These are phyloP conservation scores for Stenotaenia linearis DNA, from an alignment of 2,888 invertebrate species.

Conservation along the genomic window DNA sequence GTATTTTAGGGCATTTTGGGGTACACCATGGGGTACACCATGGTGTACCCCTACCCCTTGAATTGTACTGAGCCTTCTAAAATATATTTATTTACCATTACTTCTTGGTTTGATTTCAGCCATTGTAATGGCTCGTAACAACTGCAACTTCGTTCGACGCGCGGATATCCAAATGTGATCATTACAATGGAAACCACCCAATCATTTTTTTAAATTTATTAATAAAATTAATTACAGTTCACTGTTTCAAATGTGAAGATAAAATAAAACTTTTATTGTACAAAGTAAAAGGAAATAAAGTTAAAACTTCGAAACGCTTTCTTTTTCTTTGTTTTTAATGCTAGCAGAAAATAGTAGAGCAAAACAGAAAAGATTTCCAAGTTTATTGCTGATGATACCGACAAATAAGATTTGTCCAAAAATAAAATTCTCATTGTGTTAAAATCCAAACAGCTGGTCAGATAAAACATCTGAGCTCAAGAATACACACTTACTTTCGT, in stretches of 20 bases:
- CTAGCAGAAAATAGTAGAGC: background rate
- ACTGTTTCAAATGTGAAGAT: background rate
- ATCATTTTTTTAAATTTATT: background rate
- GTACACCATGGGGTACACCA: too few relatives aligned
- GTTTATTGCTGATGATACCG: slow-evolving; percentile 29
- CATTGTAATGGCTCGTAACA: too few relatives aligned
- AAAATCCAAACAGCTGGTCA: slow-evolving; percentile 21
- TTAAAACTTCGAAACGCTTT: background rate
- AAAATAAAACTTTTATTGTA: background rate
- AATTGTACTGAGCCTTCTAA: too few relatives aligned
- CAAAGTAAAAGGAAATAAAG: too few relatives aligned
- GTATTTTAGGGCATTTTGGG: too few relatives aligned
- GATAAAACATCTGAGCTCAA: slow-evolving; percentile 6
- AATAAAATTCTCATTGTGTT: slow-evolving; percentile 31
- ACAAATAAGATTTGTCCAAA: slow-evolving; percentile 21
- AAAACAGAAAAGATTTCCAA: background rate
- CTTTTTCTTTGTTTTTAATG: background rate
- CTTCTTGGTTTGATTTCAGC: too few relatives aligned
- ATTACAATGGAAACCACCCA: too few relatives aligned
- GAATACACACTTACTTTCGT: background rate
- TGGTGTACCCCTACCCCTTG: too few relatives aligned
- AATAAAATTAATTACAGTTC: background rate
- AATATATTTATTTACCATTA: too few relatives aligned
- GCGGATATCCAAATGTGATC: too few relatives aligned
- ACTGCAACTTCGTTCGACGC: too few relatives aligned